A percentile compares a stretch with the other conserved stretches of the same genome.
phyloP scores from a whole-genome alignment of 2,113 vertebrate genomes.

The Apaloderma vittatum region DNA sequence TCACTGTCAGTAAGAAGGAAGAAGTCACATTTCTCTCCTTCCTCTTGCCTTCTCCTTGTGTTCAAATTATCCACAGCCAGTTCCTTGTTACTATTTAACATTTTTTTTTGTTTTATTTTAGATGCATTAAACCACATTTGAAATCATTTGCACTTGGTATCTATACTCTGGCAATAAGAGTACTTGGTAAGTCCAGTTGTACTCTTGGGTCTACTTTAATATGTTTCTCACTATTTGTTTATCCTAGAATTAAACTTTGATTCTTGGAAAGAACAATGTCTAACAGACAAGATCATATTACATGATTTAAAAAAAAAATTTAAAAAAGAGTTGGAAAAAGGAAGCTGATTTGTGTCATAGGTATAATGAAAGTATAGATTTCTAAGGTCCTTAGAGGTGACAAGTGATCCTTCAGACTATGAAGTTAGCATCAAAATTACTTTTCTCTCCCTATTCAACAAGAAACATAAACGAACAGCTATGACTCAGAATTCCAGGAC shows the following conservation, averaged over 20 bases:
- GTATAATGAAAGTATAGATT: neutral
- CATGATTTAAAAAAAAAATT: neutral
- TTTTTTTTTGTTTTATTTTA: conserved; percentile 47
- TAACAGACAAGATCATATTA: neutral
- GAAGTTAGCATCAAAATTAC: neutral
- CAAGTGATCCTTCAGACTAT: neutral
- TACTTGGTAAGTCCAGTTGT: conserved; percentile 85
- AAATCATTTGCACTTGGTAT: conserved; percentile 93
- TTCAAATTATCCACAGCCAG: neutral
- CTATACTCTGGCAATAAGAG: conserved; percentile 88
- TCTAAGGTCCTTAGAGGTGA: neutral
- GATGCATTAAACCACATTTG: conserved; percentile 90
- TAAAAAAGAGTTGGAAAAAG: neutral
- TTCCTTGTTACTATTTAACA: neutral
- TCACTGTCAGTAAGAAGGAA: neutral
- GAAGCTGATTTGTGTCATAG: neutral
- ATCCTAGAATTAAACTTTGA: neutral
- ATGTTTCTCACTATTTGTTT: neutral
- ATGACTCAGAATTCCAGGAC: neutral
- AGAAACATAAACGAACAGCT: neutral
- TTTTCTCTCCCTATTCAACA: neutral
- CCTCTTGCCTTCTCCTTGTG: neutral
- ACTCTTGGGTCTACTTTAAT: neutral
- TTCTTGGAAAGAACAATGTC: neutral
- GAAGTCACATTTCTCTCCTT: neutral